phyloP scores from a whole-genome alignment of 2,113 vertebrate species.

The Muscicapa adusta region DNA sequence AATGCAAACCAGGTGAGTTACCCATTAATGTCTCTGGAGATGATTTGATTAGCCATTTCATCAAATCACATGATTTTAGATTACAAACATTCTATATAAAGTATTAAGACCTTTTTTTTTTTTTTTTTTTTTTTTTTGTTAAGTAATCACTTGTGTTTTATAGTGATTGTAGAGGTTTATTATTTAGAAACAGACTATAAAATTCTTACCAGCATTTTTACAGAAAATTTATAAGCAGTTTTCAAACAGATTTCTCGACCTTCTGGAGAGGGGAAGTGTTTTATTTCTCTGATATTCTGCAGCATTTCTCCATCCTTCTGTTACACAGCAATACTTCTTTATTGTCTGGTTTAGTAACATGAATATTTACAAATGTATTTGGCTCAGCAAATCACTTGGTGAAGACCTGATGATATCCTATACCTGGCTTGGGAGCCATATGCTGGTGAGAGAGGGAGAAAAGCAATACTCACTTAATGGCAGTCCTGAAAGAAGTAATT shows the following conservation, averaged over 20 bases:
- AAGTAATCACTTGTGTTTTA: neutral
- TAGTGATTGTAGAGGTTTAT: neutral
- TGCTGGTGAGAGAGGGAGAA: neutral
- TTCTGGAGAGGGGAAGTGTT: neutral
- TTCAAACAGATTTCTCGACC: neutral
- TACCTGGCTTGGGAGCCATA: neutral
- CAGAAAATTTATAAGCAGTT: neutral
- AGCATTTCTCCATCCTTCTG: neutral
- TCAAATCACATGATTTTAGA: neutral
- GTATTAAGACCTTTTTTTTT: neutral
- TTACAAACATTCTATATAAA: neutral
- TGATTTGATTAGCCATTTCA: neutral
- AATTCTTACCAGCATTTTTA: neutral
- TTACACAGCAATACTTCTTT: neutral
- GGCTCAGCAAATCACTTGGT: neutral
- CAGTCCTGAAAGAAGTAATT: neutral
- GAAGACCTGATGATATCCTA: neutral
- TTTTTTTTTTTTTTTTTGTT: no score
- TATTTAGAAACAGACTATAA: neutral
- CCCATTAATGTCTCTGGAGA: neutral
- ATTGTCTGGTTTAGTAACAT: neutral
- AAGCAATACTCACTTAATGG: neutral
- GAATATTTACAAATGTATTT: neutral
- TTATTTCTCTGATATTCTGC: neutral
- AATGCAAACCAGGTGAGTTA: neutral